These are phyloP conservation scores for Bradypus variegatus DNA, from an alignment of 2,797 vertebrate genomes.

Conservation along the genomic window DNA sequence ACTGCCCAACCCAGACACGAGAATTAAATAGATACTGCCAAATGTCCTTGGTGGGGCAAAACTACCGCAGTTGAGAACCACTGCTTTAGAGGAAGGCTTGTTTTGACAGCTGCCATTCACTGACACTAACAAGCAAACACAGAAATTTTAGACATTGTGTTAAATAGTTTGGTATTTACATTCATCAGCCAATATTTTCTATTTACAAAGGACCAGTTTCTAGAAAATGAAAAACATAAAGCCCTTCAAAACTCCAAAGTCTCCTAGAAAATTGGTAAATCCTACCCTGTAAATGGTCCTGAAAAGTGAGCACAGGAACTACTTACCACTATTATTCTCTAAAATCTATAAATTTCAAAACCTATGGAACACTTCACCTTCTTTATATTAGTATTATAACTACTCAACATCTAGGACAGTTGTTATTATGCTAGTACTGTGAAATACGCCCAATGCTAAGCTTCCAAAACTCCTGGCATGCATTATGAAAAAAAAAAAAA, in stretches of 20 bases:
- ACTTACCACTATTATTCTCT: neutral
- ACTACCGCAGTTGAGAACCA: neutral
- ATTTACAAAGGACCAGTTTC: neutral
- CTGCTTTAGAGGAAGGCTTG: neutral
- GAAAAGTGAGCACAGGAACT: neutral
- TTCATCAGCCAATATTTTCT: slow-evolving; percentile 4
- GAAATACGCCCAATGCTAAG: neutral
- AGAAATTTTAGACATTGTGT: slow-evolving; percentile 14
- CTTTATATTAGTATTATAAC: neutral
- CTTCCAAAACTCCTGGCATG: neutral
- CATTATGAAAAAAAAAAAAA: neutral
- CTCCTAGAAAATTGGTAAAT: neutral
- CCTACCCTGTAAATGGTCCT: neutral
- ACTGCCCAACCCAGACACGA: neutral
- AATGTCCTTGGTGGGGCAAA: neutral
- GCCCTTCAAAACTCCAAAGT: slow-evolving; percentile 19
- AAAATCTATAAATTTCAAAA: neutral
- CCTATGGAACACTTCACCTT: neutral
- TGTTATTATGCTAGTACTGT: neutral
- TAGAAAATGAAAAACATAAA: neutral
- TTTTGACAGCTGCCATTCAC: neutral
- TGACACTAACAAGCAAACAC: slow-evolving; percentile 13
- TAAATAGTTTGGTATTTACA: slow-evolving; percentile 42
- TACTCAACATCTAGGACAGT: slow-evolving; percentile 8
- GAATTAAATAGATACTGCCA: neutral